These are phyloP conservation scores for Aphodius granarius DNA, from an alignment of 2,888 invertebrate genomes.

Conservation along the genomic window DNA sequence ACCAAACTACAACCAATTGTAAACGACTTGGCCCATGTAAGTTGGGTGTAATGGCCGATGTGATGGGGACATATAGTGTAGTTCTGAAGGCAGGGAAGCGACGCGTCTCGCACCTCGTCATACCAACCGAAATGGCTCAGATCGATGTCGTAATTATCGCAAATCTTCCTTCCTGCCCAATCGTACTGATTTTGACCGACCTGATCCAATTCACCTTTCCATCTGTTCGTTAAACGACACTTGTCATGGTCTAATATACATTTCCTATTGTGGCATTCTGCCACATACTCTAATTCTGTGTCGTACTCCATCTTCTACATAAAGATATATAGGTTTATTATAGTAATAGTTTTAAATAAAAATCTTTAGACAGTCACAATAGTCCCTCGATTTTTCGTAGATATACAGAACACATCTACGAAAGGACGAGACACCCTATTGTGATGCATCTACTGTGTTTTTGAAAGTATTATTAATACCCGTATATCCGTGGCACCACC, in stretches of 20 bases:
- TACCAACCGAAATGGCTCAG: not conserved
- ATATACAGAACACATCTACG: too few relatives aligned
- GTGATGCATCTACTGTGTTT: too few relatives aligned
- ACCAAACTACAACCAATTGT: slow-evolving; percentile 22
- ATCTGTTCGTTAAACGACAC: not conserved
- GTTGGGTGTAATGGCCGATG: slow-evolving; percentile 22
- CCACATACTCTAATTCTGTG: not conserved
- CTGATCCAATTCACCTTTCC: not conserved
- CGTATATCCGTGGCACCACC: not conserved
- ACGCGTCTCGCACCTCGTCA: not conserved
- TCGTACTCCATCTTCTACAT: not conserved
- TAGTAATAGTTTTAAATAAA: too few relatives aligned
- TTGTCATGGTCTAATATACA: not conserved
- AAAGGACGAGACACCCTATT: too few relatives aligned
- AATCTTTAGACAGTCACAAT: too few relatives aligned
- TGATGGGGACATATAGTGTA: not conserved
- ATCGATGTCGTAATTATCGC: not conserved
- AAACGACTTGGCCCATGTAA: slow-evolving; percentile 18
- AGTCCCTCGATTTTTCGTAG: too few relatives aligned
- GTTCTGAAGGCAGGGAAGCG: not conserved
- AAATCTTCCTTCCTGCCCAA: not conserved
- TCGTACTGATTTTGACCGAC: not conserved
- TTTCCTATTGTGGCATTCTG: not conserved
- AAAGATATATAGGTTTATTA: not conserved
- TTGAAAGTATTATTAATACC: not conserved